Base-by-base conservation (phyloP, 2,888 invertebrate species). In the Heteromyza rotundicornis region DNA sequence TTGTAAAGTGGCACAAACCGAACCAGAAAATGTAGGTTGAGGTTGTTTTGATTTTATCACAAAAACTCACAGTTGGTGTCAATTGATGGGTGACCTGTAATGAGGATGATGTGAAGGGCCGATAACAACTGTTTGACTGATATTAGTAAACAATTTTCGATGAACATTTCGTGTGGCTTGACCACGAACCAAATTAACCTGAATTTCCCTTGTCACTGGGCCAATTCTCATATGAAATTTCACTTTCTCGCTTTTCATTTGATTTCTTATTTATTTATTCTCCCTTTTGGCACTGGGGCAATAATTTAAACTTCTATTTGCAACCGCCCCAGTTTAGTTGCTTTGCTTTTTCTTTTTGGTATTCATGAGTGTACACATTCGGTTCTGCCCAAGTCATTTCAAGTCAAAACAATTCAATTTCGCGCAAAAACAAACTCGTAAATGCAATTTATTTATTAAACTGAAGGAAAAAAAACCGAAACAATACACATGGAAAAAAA, bases 381-480 rank as follows among this genome's bases (percentile, higher is more conserved):
- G 5, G 17, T 7, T 20, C 47, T 3, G 47, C 47, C 47, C 47
- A 22, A 52, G 14, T 32, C 36, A 35, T 10, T 22, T 1, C 54
- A 35, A 36, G 17, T 36, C 54, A 35, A 40, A 54, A 14, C 24
- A 19, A 47, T 53, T 36, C 57, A 55, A 40, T 14, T 44, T 44
- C 50, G 27, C 16, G 49, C 47, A 62, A 63, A 58, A 59, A 44
- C 56, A 56, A 56, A 56, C 53, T 58, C 47, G 56, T 57, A 59
- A 59, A 63, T 59, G 60, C 56, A 59, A 62, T 64, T 64, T 64
- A 61, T 62, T 58, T 64, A 51, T 49, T 51, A 56, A 56, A 27
- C 20, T 12, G 10, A 10, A n/a, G 14, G 16, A 40, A 40, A 40
- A n/a, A 10, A 40, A 10, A 40, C 32, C 5, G 16, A n/a, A 40